Conservation (phyloP, 1,140 invertebrate species). For the Brachionus calyciflorus region DNA sequence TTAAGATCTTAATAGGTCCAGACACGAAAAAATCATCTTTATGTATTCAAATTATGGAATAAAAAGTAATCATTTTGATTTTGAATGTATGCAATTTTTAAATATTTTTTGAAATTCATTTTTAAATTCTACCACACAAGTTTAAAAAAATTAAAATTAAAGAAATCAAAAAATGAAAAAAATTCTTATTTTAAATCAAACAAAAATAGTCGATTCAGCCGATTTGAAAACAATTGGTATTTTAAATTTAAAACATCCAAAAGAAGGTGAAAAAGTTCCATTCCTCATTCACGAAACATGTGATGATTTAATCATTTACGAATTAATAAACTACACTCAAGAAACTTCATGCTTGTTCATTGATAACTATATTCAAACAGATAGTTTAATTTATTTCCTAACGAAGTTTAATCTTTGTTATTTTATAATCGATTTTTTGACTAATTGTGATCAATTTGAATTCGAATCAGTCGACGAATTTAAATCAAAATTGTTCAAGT, state of each 20-base stretch:
- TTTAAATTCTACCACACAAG: too few species aligned
- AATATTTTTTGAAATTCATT: too few species aligned
- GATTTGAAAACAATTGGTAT: background rate
- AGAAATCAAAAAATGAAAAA: background rate
- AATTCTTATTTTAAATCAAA: slow-evolving; percentile 15
- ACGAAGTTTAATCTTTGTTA: slow-evolving; percentile 1
- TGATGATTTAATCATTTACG: background rate
- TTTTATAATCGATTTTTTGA: slow-evolving; percentile 21
- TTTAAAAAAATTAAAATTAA: too few species aligned
- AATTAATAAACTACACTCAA: slow-evolving; percentile 6
- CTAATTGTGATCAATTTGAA: background rate
- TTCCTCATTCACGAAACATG: background rate
- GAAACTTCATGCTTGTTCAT: slow-evolving; percentile 7
- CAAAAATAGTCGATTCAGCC: background rate
- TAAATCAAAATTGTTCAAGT: slow-evolving; percentile 3
- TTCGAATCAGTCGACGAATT: background rate
- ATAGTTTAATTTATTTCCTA: background rate
- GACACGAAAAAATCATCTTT: too few species aligned
- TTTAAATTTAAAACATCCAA: background rate
- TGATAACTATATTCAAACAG: background rate
- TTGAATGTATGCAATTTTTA: too few species aligned
- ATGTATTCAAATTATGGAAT: too few species aligned
- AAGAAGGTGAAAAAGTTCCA: background rate
- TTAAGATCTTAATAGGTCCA: too few species aligned
- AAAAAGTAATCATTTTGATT: too few species aligned